Evolutionary conservation across 2,797 vertebrate genomes (phyloP), one percentile per base, ranked within the genome.

Genomic region (Falco novaeseelandiae): DNA sequence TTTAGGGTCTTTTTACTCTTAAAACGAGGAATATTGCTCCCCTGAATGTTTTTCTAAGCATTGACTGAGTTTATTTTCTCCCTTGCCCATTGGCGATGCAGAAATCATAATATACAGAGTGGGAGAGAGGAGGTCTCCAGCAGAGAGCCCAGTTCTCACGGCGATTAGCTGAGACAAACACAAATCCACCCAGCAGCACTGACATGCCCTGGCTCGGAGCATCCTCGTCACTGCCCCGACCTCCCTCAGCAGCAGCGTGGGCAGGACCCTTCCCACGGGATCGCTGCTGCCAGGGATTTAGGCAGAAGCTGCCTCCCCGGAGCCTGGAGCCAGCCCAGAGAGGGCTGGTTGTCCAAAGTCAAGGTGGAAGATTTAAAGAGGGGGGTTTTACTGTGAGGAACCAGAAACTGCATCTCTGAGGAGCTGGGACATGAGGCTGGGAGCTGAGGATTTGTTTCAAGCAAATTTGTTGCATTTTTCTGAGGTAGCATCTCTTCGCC

Each of bases 71-170:
- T 74, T 18, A 2, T 83, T 73, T 66, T 61, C 76, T 54, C 29
- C 55, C 16, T 58, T 38, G 20, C 10, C n/a, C 30, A 0, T 11
- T 7, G 14, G 46, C 0, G 32, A 46, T 6, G 29, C 14, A 27
- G 77, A 36, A 40, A 7, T 49, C 2, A 5, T 23, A 2, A 57
- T 6, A 18, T 13, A 25, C 25, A 6, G 76, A 30, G 62, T 0
- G 1, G 36, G 86, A 49, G 67, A 18, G 59, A 48, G 58, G 49
- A 26, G n/a, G 21, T 32, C 48, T 49, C 38, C 5, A 15, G 52
- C 73, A 2, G 63, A 59, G 59, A 44, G 23, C 42, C 52, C 82
- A 10, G 73, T 82, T 91, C 82, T 86, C 85, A 36, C 1, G 0
- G 34, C 0, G 5, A 49, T 82, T 74, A 89, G 34, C 20, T 0